These are phyloP conservation scores for Marasmarcha lunaedactyla DNA, from an alignment of 2,888 invertebrate genomes.

Conservation along the genomic window DNA sequence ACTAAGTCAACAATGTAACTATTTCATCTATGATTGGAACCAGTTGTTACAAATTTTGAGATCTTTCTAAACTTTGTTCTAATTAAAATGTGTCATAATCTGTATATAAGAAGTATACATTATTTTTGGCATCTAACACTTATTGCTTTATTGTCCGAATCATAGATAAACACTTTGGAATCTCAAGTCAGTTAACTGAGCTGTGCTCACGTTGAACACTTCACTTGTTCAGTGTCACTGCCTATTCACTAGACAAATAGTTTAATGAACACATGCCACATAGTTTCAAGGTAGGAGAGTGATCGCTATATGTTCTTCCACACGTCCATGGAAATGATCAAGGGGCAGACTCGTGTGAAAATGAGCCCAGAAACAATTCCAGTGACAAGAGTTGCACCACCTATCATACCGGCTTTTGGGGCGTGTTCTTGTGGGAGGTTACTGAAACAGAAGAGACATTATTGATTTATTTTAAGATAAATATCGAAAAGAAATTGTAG, in stretches of 20 bases:
- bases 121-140: too few relatives aligned
- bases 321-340: conserved; percentile 47
- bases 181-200: too few relatives aligned
- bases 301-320: conserved; percentile 42
- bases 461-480: conserved; percentile 10
- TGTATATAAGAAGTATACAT: too few relatives aligned
- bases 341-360: conserved; percentile 79
- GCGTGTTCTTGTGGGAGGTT: conserved; percentile 86
- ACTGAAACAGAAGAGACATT: conserved; percentile 65
- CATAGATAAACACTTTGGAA: too few relatives aligned
- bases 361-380: conserved; percentile 88
- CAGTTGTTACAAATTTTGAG: too few relatives aligned
- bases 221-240: conserved; percentile 3
- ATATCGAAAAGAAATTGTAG: too few relatives aligned
- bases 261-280: conserved; percentile 30
- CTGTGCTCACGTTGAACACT: too few relatives aligned
- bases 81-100: too few relatives aligned
- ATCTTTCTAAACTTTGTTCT: too few relatives aligned
- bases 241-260: conserved; percentile 1
- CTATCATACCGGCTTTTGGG: conserved; percentile 94
- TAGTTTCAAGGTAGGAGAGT: conserved; percentile 23
- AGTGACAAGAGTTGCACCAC: conserved; percentile 90
- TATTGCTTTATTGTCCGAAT: too few relatives aligned
- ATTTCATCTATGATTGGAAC: too few relatives aligned
- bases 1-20: too few relatives aligned